Percentiles rank a stretch among this genome's conserved stretches.
These are phyloP conservation scores for Chamaea fasciata DNA, from an alignment of 2,113 vertebrate species.

Conservation along the genomic window DNA sequence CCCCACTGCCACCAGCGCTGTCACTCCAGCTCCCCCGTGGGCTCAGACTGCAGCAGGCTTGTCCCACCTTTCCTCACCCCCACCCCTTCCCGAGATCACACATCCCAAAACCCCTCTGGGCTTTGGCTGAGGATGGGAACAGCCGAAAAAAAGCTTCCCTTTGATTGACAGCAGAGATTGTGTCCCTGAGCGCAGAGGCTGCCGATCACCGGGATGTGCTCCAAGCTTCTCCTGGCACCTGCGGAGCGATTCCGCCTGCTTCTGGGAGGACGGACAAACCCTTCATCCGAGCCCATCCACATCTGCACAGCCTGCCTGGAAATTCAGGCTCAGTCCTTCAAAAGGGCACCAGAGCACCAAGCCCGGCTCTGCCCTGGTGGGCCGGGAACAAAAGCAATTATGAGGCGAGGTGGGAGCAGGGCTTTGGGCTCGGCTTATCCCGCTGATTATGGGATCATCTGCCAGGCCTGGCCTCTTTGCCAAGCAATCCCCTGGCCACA, in stretches of 20 bases:
- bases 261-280: neutral
- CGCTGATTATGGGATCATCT: slow-evolving; percentile 48
- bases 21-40: accelerated
- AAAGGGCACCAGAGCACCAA: neutral
- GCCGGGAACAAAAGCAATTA: slow-evolving; percentile 41
- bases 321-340: neutral
- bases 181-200: neutral
- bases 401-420: neutral
- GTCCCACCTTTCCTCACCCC: neutral
- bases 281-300: neutral
- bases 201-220: neutral
- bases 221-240: neutral
- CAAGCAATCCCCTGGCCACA: neutral
- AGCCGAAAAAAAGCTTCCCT: neutral
- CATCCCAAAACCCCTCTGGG: neutral
- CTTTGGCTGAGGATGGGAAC: neutral
- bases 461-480: slow-evolving; percentile 28
- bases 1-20: accelerated
- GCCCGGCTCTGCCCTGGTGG: neutral
- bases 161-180: neutral
- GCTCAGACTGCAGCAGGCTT: neutral
- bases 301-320: neutral
- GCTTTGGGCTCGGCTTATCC: slow-evolving; percentile 19
- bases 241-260: accelerated
- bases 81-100: accelerated